Evolutionary conservation across 2,888 invertebrate genomes (phyloP).

Genomic region (Andrena praecox): DNA sequence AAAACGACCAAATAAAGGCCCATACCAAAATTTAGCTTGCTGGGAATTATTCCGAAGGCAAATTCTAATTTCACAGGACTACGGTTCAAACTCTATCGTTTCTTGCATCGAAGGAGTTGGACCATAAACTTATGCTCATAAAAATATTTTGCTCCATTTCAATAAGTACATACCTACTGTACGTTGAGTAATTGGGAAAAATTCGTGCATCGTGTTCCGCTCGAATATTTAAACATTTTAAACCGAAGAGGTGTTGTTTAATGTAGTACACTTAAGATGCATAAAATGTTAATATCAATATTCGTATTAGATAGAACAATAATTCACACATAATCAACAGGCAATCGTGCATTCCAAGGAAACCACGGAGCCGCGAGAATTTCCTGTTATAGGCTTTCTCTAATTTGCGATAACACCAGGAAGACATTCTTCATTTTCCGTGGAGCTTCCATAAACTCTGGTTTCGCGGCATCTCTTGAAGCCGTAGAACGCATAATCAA

Average conservation of each 20-base stretch:
- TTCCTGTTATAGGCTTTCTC: constrained; percentile 48
- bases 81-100: too few species aligned
- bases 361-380: not conserved
- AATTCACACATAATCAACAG: not conserved
- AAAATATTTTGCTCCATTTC: too few species aligned
- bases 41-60: too few species aligned
- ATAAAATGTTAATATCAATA: not conserved
- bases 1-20: too few species aligned
- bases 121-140: too few species aligned
- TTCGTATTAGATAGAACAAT: not conserved
- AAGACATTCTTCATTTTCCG: constrained; percentile 36
- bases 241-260: not conserved
- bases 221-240: not conserved
- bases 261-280: not conserved
- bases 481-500: not conserved
- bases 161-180: too few species aligned
- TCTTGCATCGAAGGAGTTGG: too few species aligned
- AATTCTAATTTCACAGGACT: too few species aligned
- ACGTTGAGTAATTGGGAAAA: too few species aligned
- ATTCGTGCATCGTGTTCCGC: too few species aligned
- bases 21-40: too few species aligned
- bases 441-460: constrained; percentile 32
- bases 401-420: constrained; percentile 41
- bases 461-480: not conserved
- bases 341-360: not conserved